Evolutionary conservation across 2,888 invertebrate genomes (phyloP), one percentile per base, ranked within the genome.

Genomic region (Busseola fusca): DNA sequence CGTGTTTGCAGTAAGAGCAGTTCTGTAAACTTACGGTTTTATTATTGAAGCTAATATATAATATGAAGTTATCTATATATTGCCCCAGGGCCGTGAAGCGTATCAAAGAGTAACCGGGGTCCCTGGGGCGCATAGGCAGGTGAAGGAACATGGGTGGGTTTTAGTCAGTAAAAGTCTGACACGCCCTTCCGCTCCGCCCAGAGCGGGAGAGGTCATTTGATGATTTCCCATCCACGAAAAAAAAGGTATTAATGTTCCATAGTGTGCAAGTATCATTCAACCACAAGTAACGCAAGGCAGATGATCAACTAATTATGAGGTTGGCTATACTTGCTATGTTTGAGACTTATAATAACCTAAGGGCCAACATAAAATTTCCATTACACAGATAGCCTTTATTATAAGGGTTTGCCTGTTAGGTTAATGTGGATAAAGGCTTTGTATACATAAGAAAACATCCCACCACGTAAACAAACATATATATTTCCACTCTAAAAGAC

Each of bases 401-500:
- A 48, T 7, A 18, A 45, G 3, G 18, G 18, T 18, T 18, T 45
- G 16, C 42, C 42, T 16, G 16, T 42, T 16, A 16, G 16, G 10
- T 48, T 21, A 48, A 48, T 3, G 48, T n/a, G 10, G 48, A 48
- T 48, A 21, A 48, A 48, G 21, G 48, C 48, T 48, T 10, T 14
- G 18, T 37, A 37, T 45, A 66, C 27, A 40, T 12, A 64, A 65
- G n/a, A 30, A 57, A 50, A 74, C 34, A 64, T 27, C 37, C n/a
- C n/a, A 56, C 34, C 27, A 12, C 5, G 40, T 66, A 69, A 63
- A 73, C 68, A 76, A 65, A 76, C 67, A 74, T 40, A 71, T 76
- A 70, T 57, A 65, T 76, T 65, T 74, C 63, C 59, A 57, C 74
- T 65, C 58, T 59, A 80, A 76, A 78, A 75, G 59, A 65, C 75